phyloP scores from a whole-genome alignment of 1,140 invertebrate species.

The Nasonia vitripennis region DNA sequence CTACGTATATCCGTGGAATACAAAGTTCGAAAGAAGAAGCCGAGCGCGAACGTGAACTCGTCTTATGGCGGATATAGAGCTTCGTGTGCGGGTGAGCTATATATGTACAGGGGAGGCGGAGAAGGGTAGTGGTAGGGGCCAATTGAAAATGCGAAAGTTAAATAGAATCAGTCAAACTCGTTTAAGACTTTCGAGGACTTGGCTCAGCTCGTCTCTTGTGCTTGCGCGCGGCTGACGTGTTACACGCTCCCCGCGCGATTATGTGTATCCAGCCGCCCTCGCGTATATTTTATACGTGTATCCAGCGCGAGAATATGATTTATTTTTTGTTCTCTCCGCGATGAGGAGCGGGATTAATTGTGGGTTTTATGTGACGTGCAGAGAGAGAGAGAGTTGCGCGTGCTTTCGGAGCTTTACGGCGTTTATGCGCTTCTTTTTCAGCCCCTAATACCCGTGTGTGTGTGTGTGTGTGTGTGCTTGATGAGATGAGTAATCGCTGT shows the following conservation, averaged over 20 bases:
- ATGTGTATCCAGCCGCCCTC: not conserved
- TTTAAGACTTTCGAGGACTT: constrained; percentile 62
- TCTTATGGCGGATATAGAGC: not conserved
- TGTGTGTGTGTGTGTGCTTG: no score
- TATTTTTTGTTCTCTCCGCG: not conserved
- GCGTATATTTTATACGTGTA: not conserved
- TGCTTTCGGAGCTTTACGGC: no score
- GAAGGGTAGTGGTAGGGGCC: constrained; percentile 27
- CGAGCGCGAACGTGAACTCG: not conserved
- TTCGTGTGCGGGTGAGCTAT: not conserved
- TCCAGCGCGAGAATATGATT: not conserved
- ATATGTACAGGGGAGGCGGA: not conserved
- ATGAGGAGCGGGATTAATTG: not conserved
- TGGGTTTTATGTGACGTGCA: no score
- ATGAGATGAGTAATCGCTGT: not conserved
- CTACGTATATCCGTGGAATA: not conserved
- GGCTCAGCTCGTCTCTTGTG: constrained; percentile 11
- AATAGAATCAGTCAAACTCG: constrained; percentile 66
- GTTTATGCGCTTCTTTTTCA: no score
- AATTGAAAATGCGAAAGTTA: constrained; percentile 65
- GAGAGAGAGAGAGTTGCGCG: no score
- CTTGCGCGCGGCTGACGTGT: constrained; percentile 35
- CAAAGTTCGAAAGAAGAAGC: not conserved
- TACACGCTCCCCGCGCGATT: constrained; percentile 27
- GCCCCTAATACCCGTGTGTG: no score